Percentiles rank a stretch among this genome's conserved stretches.
These are phyloP conservation scores for Argya squamiceps DNA, from an alignment of 2,797 vertebrate genomes.

Conservation along the genomic window DNA sequence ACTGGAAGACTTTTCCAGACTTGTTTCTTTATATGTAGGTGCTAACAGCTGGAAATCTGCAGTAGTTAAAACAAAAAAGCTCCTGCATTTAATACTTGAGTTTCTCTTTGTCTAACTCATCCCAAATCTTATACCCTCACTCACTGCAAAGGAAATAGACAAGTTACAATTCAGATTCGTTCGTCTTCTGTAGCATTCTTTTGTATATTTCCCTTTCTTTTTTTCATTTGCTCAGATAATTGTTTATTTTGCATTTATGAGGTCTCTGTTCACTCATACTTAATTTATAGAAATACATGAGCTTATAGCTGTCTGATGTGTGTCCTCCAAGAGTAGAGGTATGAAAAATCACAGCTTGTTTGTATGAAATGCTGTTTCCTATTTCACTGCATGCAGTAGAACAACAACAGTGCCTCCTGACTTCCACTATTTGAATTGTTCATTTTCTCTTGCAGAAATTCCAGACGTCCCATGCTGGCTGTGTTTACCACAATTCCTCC, in stretches of 20 bases:
- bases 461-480: slow-evolving; percentile 61
- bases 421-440: background rate
- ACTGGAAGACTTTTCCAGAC: background rate
- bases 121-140: background rate
- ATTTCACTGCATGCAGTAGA: background rate
- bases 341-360: background rate
- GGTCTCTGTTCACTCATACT: background rate
- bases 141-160: background rate
- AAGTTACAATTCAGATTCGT: background rate
- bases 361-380: background rate
- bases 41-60: background rate
- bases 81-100: background rate
- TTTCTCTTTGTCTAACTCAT: background rate
- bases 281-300: background rate
- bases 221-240: background rate
- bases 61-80: background rate
- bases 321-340: background rate
- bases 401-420: background rate
- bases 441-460: slow-evolving; percentile 80
- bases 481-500: slow-evolving; percentile 61
- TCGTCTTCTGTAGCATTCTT: background rate
- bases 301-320: background rate
- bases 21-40: background rate
- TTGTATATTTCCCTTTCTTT: background rate
- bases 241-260: background rate